Evolutionary conservation across 2,797 vertebrate species (phyloP).

Genomic region (Artibeus jamaicensis): DNA sequence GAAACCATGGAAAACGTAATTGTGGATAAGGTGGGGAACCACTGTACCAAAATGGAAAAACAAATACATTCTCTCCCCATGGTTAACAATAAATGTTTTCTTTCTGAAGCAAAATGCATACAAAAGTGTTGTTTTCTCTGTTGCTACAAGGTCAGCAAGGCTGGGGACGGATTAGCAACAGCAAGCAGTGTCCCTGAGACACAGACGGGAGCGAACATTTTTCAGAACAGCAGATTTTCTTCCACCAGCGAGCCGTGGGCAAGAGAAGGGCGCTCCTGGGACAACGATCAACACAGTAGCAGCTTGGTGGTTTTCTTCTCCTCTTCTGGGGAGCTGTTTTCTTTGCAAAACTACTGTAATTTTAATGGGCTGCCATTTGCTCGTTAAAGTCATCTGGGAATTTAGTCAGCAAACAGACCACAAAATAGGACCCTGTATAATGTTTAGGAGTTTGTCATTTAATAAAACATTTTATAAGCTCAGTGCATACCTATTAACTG

Average conservation of each 20-base stretch:
- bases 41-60: conserved; percentile 13
- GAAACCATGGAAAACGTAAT: not conserved
- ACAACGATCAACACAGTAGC: conserved; percentile 60
- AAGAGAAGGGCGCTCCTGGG: conserved; percentile 30
- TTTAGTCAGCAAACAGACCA: conserved; percentile 61
- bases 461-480: conserved; percentile 76
- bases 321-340: conserved; percentile 67
- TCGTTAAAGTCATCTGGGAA: conserved; percentile 75
- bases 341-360: conserved; percentile 72
- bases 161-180: conserved; percentile 1
- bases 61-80: not conserved
- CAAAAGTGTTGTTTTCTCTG: not conserved
- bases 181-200: not conserved
- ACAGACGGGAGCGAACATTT: not conserved
- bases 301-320: conserved; percentile 53
- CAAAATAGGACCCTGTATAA: conserved; percentile 64
- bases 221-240: conserved; percentile 44
- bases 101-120: conserved; percentile 17
- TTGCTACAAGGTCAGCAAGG: conserved; percentile 43
- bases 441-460: conserved; percentile 68
- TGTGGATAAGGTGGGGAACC: not conserved
- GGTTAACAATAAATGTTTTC: not conserved
- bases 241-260: not conserved
- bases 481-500: conserved; percentile 63
- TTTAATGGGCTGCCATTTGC: conserved; percentile 72